Conservation (phyloP, 2,888 invertebrate genomes). For the Agrotis segetum region DNA sequence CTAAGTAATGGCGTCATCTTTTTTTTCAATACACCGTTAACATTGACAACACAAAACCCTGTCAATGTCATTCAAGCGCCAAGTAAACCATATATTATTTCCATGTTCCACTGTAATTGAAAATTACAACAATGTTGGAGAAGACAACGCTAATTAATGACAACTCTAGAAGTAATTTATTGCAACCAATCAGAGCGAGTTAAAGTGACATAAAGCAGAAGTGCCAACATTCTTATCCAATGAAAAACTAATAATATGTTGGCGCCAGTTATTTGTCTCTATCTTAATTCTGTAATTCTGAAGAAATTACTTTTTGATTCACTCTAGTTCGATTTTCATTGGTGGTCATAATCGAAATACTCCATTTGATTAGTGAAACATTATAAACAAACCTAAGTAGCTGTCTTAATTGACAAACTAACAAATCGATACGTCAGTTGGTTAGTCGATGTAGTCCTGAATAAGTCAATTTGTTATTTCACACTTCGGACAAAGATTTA, state of each 20-base stretch:
- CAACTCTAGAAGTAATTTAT: slow-evolving; percentile 15
- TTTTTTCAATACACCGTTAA: not conserved
- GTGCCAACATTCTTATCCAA: slow-evolving; percentile 10
- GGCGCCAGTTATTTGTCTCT: not conserved
- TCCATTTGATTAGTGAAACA: not conserved
- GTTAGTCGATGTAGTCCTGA: slow-evolving; percentile 18
- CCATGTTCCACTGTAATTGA: not conserved
- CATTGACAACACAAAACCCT: too few species aligned
- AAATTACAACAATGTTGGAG: slow-evolving; percentile 8
- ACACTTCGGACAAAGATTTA: slow-evolving; percentile 22
- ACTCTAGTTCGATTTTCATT: not conserved
- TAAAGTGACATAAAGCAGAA: slow-evolving; percentile 24
- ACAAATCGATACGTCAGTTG: slow-evolving; percentile 1
- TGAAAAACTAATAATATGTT: slow-evolving; percentile 1
- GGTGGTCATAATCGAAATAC: not conserved
- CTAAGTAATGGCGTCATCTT: not conserved
- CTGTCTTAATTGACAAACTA: slow-evolving; percentile 1
- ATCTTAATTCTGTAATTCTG: not conserved
- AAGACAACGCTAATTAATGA: not conserved
- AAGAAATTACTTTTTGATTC: not conserved
- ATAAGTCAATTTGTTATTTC: slow-evolving; percentile 32
- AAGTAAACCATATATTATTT: too few species aligned
- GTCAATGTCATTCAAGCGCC: not conserved
- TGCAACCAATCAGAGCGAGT: slow-evolving; percentile 15
- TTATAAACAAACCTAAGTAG: not conserved